Evolutionary conservation across 2,113 vertebrate genomes (phyloP), one percentile per base, ranked within the genome.

Genomic region (Tichodroma muraria): DNA sequence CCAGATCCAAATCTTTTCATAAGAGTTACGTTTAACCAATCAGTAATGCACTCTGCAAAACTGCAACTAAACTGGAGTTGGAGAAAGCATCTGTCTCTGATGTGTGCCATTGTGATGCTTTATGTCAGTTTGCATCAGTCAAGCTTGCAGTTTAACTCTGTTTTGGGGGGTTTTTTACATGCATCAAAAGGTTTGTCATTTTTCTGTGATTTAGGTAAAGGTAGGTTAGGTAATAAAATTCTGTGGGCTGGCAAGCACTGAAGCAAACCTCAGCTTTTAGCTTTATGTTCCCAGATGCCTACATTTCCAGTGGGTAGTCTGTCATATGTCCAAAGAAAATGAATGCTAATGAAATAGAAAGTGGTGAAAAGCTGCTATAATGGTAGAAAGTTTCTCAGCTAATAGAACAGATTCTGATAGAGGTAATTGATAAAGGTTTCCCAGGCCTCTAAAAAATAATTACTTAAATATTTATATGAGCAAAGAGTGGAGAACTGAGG

Each of bases 151-250:
- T 93, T 94, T 90, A 95, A 95, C 96, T 95, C 94, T 94, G 71
- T 97, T 97, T 93, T 84, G 42, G 72, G 45, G 4, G 0, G 0
- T 90, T 92, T 88, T 94, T 94, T 72, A 78, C 72, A 87, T 93
- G 91, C 95, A 95, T 96, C 95, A 95, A 96, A 95, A 93, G 79
- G 60, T 96, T 96, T 97, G 96, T 96, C 88, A 93, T 97, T 96
- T 97, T 92, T 90, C 91, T 94, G 70, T 92, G 93, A 95, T 97
- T 96, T 97, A 95, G 94, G 86, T 90, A 95, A 96, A 96, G 96
- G 84, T 85, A 94, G 81, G 95, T 84, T 94, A 93, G 84, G 79
- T 75, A 95, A 96, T 97, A 96, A 91, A 95, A 96, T 92, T 93
- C 77, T 86, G 89, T 86, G 94, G 94, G 88, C 78, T 97, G 92